Evolutionary conservation across 2,888 invertebrate genomes (phyloP).

Genomic region (Cephus nigrinus): DNA sequence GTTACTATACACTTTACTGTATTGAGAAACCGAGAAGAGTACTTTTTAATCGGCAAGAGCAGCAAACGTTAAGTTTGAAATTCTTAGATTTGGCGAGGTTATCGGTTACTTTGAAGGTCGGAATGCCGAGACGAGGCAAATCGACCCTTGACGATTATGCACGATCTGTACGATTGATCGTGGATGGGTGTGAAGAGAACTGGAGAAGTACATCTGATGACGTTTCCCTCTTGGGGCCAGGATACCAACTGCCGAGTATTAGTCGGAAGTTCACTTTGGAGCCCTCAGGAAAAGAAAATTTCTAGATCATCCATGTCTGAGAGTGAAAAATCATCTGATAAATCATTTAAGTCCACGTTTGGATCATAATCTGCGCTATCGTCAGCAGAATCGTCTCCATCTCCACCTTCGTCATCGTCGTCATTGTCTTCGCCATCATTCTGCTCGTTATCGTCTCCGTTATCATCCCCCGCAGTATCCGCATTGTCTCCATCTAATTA

Average conservation of each 20-base stretch:
- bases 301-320: constrained; percentile 56
- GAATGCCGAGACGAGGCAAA: not conserved
- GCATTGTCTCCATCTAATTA: constrained; percentile 42
- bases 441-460: constrained; percentile 39
- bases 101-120: not conserved
- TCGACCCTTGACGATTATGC: not conserved
- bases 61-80: not conserved
- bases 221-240: not conserved
- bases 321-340: constrained; percentile 48
- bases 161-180: not conserved
- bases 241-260: not conserved
- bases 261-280: not conserved
- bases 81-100: not conserved
- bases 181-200: not conserved
- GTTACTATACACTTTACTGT: not conserved
- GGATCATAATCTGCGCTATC: constrained; percentile 50
- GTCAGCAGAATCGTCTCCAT: constrained; percentile 53
- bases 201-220: not conserved
- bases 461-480: constrained; percentile 42
- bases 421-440: constrained; percentile 37
- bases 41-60: not conserved
- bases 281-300: constrained; percentile 48
- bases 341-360: constrained; percentile 34
- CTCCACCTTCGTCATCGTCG: constrained; percentile 51
- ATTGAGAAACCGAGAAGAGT: not conserved